These are phyloP conservation scores for Heteromyza rotundicornis DNA, from an alignment of 2,888 invertebrate species.

Conservation along the genomic window DNA sequence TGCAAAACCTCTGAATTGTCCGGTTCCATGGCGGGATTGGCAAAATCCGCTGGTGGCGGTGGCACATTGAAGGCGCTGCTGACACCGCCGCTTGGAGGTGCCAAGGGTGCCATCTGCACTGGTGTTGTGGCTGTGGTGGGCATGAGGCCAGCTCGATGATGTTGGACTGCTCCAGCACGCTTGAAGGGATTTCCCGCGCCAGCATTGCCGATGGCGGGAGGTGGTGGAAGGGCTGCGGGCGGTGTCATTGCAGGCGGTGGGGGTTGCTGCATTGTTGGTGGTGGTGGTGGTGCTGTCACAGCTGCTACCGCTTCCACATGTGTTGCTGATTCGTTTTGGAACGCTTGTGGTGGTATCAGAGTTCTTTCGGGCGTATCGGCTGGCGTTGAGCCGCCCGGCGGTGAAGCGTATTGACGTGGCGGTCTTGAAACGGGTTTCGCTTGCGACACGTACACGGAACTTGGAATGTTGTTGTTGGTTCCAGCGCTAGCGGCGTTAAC, in stretches of 20 bases:
- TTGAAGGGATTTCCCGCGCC: slow-evolving; percentile 55
- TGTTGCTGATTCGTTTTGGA: slow-evolving; percentile 31
- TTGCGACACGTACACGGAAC: slow-evolving; percentile 49
- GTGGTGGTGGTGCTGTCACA: slow-evolving; percentile 16
- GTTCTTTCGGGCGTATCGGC: slow-evolving; percentile 21
- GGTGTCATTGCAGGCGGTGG: slow-evolving; percentile 39
- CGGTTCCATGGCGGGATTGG: slow-evolving; percentile 65
- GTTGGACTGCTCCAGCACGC: slow-evolving; percentile 48
- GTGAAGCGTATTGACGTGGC: slow-evolving; percentile 45
- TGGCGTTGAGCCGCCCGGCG: slow-evolving; percentile 36
- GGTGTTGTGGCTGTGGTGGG: slow-evolving; percentile 52
- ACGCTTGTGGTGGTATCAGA: slow-evolving; percentile 34
- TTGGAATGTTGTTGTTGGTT: slow-evolving; percentile 37
- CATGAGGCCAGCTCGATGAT: slow-evolving; percentile 61
- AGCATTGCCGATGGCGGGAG: slow-evolving; percentile 17
- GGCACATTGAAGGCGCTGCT: slow-evolving; percentile 29
- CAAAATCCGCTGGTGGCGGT: slow-evolving; percentile 51
- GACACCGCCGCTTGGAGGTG: slow-evolving; percentile 23
- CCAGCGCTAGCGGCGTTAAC: slow-evolving; percentile 2
- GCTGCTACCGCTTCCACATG: slow-evolving; percentile 25
- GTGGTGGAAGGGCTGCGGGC: slow-evolving; percentile 41
- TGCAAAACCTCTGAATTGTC: slow-evolving; percentile 71
- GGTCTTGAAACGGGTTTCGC: slow-evolving; percentile 49
- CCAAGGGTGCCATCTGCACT: slow-evolving; percentile 6
- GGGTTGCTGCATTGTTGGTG: slow-evolving; percentile 18